Percentiles rank a stretch among this genome's conserved stretches.
phyloP scores from a whole-genome alignment of 2,797 vertebrate species.

The Eurystomus glaucurus region DNA sequence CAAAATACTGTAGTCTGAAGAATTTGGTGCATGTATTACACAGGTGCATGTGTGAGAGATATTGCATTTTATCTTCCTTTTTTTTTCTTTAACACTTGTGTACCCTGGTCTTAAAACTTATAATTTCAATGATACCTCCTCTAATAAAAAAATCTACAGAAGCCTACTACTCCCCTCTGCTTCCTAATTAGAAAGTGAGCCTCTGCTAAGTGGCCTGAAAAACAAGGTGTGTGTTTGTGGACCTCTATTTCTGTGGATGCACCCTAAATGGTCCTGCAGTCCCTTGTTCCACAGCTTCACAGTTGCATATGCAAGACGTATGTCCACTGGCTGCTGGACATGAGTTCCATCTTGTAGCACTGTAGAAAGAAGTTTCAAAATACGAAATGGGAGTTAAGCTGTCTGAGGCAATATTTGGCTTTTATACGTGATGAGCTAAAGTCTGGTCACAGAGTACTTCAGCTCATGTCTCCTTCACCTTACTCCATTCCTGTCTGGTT shows the following conservation, averaged over 20 bases:
- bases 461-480: background rate
- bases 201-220: background rate
- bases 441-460: background rate
- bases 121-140: background rate
- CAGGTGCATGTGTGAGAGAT: background rate
- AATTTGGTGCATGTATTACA: background rate
- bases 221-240: accelerated
- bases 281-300: background rate
- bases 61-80: background rate
- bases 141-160: background rate
- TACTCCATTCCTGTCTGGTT: accelerated
- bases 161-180: background rate
- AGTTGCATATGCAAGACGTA: background rate
- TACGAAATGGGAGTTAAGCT: background rate
- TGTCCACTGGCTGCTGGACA: background rate
- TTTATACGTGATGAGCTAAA: background rate
- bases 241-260: background rate
- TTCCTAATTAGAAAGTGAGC: background rate
- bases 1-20: background rate
- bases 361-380: constrained; percentile 1
- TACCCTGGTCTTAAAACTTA: background rate
- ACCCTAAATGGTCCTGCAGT: background rate
- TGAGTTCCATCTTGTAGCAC: background rate
- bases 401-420: constrained; percentile 6
- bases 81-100: background rate